Base-by-base conservation (phyloP, 1,140 invertebrate species). In the Ostrea edulis region DNA sequence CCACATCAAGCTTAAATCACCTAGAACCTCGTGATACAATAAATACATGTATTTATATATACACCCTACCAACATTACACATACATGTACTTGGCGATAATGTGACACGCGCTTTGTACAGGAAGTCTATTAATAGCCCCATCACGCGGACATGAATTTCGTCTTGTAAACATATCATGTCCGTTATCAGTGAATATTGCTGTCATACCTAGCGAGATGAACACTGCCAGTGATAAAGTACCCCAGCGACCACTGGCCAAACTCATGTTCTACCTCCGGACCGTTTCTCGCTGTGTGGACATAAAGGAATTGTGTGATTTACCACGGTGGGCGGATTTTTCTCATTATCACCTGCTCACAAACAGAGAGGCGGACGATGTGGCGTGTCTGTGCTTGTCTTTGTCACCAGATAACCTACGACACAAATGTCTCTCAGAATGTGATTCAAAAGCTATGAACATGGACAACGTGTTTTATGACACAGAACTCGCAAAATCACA, bases 91-190 rank as follows among this genome's bases (percentile, higher is more conserved):
- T 77, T 77, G 35, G 29, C 68, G 68, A 25, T 77, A 77, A 29
- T 77, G 12, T 22, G 68, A 77, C 68, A 25, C 8, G 35, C 12
- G 29, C 8, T 77, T n/a, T n/a, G 35, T 12, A 77, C 68, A 77
- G 68, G 68, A 77, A 77, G 68, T 77, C 11, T 29, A 77, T 77
- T 29, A 29, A 77, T 77, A 71, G 22, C 58, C 58, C 68, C 11
- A 77, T 77, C 68, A 77, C 68, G 68, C 25, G 68, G 25, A 44
- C 25, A 77, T 77, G 25, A 77, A 44, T 44, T 44, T 25, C 12
- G 25, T 12, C 22, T 29, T 35, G 29, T 22, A 22, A 25, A 12
- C 22, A 22, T 9, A 35, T 77, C 14, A 35, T 77, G 68, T 77
- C 3, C 29, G 8, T 0, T 20, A 20, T 20, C 55, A 62, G 55